A percentile compares a stretch with the other conserved stretches of the same genome.
Evolutionary conservation across 2,888 invertebrate species (phyloP).

Genomic region (Liposcelis brunnea): DNA sequence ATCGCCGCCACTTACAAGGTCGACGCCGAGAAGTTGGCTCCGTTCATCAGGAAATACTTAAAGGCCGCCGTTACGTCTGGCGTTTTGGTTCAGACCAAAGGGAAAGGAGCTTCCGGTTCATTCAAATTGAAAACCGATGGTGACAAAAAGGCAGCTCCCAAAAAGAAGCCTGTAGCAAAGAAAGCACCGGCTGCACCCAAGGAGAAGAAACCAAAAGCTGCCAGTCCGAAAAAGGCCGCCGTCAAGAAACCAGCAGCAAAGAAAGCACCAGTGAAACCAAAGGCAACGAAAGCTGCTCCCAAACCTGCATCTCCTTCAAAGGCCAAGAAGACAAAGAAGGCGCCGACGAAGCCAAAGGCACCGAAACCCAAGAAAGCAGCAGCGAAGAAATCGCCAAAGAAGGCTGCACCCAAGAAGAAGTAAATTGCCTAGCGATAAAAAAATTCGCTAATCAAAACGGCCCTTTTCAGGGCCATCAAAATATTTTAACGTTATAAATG

Average conservation of each 20-base stretch:
- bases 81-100: slow-evolving; percentile 34
- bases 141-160: slow-evolving; percentile 12
- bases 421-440: background rate
- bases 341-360: slow-evolving; percentile 21
- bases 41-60: slow-evolving; percentile 40
- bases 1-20: slow-evolving; percentile 39
- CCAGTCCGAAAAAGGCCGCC: slow-evolving; percentile 17
- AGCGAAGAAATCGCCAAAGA: slow-evolving; percentile 9
- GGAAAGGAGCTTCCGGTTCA: slow-evolving; percentile 34
- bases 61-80: slow-evolving; percentile 36
- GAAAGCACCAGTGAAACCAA: background rate
- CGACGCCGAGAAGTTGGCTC: slow-evolving; percentile 37
- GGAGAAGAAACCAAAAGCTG: slow-evolving; percentile 14
- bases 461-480: slow-evolving; percentile 11
- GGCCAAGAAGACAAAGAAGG: too few species aligned
- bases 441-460: slow-evolving; percentile 7
- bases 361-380: slow-evolving; percentile 25
- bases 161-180: slow-evolving; percentile 1
- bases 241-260: slow-evolving; percentile 15
- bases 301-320: too few species aligned
- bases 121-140: slow-evolving; percentile 24
- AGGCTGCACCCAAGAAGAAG: slow-evolving; percentile 12
- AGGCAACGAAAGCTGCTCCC: too few species aligned
- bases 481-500: background rate
- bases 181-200: slow-evolving; percentile 16